Conservation (phyloP, 2,113 vertebrate species). For the Sterrhoptilus dennistouni region DNA sequence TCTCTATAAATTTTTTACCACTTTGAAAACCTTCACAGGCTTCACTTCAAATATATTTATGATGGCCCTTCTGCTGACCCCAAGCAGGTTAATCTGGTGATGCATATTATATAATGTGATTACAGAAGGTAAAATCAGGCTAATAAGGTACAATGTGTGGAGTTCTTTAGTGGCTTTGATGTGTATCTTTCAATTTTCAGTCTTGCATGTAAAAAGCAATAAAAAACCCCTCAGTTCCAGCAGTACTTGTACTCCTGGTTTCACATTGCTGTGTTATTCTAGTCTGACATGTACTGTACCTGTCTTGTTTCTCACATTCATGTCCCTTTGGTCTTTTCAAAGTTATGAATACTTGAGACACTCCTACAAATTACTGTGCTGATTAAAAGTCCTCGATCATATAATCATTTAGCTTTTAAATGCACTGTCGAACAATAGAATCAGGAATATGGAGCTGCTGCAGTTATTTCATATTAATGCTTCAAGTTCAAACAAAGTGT, state of each 20-base stretch:
- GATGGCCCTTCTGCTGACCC: constrained; percentile 47
- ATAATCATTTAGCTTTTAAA: constrained; percentile 78
- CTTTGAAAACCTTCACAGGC: constrained; percentile 60
- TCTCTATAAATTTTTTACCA: neutral
- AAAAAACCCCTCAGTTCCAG: neutral
- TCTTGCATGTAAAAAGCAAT: constrained; percentile 37
- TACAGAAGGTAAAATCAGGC: constrained; percentile 61
- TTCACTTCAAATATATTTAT: constrained; percentile 61
- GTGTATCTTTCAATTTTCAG: constrained; percentile 71
- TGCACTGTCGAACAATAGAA: constrained; percentile 81
- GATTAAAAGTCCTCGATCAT: constrained; percentile 84
- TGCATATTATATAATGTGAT: constrained; percentile 67
- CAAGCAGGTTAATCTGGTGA: constrained; percentile 52
- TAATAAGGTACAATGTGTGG: constrained; percentile 50
- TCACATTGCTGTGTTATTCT: constrained; percentile 17
- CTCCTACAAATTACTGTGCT: constrained; percentile 77
- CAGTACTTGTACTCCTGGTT: constrained; percentile 28
- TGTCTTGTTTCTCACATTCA: constrained; percentile 54
- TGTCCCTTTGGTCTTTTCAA: constrained; percentile 48
- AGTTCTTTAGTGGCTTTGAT: constrained; percentile 69
- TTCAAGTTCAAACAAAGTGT: constrained; percentile 90
- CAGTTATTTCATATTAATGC: constrained; percentile 87
- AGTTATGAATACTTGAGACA: constrained; percentile 61
- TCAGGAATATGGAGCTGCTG: constrained; percentile 75
- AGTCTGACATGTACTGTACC: constrained; percentile 23